Conservation (phyloP, 2,888 invertebrate species). For the Synanthedon andrenaeformis region DNA sequence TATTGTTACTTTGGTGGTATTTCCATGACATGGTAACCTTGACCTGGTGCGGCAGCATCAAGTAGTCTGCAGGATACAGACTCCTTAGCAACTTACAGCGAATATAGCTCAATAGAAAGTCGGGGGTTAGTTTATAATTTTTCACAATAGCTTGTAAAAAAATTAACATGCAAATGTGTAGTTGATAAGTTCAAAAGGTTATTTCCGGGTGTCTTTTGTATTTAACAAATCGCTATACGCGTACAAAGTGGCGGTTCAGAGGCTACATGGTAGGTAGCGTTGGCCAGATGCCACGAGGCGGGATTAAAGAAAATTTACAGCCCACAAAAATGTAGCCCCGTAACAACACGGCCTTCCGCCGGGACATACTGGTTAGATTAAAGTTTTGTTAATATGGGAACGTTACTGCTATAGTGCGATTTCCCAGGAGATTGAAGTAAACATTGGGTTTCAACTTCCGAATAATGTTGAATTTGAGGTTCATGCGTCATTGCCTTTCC, state of each 20-base stretch:
- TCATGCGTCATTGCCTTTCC: too few species aligned
- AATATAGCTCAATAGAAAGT: too few species aligned
- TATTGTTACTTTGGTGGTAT: too few species aligned
- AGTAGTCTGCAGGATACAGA: too few species aligned
- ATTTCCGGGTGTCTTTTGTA: slow-evolving; percentile 6
- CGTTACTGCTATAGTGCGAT: slow-evolving; percentile 33
- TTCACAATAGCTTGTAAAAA: neutral
- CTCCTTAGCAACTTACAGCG: too few species aligned
- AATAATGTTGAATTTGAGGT: too few species aligned
- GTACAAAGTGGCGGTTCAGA: neutral
- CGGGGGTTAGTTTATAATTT: too few species aligned
- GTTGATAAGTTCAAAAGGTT: neutral
- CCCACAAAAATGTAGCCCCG: slow-evolving; percentile 43
- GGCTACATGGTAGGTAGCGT: slow-evolving; percentile 14
- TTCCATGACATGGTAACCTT: too few species aligned
- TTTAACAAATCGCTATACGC: slow-evolving; percentile 22
- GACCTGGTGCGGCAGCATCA: too few species aligned
- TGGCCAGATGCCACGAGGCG: slow-evolving; percentile 46
- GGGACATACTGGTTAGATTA: slow-evolving; percentile 39
- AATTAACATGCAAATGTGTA: slow-evolving; percentile 8
- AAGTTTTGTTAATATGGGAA: slow-evolving; percentile 54
- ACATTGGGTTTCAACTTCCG: slow-evolving; percentile 12
- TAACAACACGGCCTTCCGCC: slow-evolving; percentile 21
- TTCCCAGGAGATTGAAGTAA: slow-evolving; percentile 41
- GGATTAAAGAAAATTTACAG: slow-evolving; percentile 56